Conservation (phyloP, 2,113 vertebrate species). For the Alethe castanea region DNA sequence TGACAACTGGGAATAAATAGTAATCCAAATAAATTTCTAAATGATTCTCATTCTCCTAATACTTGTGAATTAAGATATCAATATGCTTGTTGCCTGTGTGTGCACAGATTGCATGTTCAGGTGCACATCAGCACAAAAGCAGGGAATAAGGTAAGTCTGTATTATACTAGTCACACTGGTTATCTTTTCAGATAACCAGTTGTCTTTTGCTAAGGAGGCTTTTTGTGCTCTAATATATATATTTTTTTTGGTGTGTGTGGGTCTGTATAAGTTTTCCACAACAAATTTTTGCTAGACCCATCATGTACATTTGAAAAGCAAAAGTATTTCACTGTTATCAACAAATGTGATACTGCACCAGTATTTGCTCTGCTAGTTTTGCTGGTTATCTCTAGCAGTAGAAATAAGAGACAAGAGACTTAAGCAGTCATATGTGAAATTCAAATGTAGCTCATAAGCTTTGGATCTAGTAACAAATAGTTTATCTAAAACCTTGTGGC, state of each 20-base stretch:
- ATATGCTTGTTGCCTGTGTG: not conserved
- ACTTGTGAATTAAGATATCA: not conserved
- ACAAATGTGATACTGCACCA: not conserved
- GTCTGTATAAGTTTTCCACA: not conserved
- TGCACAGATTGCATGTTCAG: accelerated
- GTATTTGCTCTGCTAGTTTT: not conserved
- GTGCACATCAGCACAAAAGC: not conserved
- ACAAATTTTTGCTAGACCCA: not conserved
- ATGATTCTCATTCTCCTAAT: not conserved
- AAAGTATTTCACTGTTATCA: not conserved
- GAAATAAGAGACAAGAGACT: not conserved
- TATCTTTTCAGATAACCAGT: not conserved
- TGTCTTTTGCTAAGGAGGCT: not conserved
- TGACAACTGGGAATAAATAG: not conserved
- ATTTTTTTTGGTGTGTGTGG: not conserved
- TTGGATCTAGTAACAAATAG: not conserved
- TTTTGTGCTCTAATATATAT: not conserved
- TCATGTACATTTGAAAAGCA: not conserved
- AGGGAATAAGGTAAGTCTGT: not conserved
- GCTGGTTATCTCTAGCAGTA: not conserved
- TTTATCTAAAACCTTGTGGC: not conserved
- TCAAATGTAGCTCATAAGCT: not conserved
- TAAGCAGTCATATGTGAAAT: not conserved
- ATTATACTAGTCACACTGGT: not conserved
- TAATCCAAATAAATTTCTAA: not conserved